These are phyloP conservation scores for Pterois miles DNA, from an alignment of 2,797 vertebrate species.

Conservation along the genomic window DNA sequence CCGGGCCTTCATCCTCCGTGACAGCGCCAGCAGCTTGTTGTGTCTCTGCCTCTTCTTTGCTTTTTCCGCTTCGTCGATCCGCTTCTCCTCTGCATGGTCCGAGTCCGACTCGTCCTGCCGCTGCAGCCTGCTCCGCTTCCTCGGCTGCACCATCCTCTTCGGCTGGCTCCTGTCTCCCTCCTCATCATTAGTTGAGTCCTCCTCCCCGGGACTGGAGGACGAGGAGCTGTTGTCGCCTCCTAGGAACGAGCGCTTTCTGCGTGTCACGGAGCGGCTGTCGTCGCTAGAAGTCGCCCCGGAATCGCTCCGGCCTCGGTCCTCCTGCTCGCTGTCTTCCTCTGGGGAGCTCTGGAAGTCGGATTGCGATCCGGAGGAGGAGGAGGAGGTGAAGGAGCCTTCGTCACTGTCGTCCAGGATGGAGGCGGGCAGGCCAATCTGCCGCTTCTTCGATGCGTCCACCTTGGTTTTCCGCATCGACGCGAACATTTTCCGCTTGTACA, in stretches of 20 bases:
- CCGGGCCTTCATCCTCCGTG: slow-evolving; percentile 77
- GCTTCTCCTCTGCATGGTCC: slow-evolving; percentile 64
- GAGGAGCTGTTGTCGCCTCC: slow-evolving; percentile 70
- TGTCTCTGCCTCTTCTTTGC: slow-evolving; percentile 76
- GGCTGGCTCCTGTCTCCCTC: slow-evolving; percentile 25
- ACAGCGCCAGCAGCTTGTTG: slow-evolving; percentile 78
- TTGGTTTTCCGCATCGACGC: slow-evolving; percentile 81
- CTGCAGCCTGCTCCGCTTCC: slow-evolving; percentile 72
- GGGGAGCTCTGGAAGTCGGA: slow-evolving; percentile 71
- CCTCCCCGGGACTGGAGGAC: slow-evolving; percentile 55
- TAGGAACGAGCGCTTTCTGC: slow-evolving; percentile 77
- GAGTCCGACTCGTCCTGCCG: slow-evolving; percentile 76
- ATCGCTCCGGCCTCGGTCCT: slow-evolving; percentile 48
- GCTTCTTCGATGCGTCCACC: slow-evolving; percentile 70
- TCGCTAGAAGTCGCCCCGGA: slow-evolving; percentile 73
- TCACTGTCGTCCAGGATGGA: slow-evolving; percentile 81
- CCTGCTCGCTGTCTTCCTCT: slow-evolving; percentile 66
- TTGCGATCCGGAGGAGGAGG: slow-evolving; percentile 64
- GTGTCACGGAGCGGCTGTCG: slow-evolving; percentile 73
- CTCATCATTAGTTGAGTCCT: slow-evolving; percentile 18
- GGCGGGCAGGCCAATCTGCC: slow-evolving; percentile 76
- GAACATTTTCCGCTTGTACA: slow-evolving; percentile 82
- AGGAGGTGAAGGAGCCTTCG: slow-evolving; percentile 79
- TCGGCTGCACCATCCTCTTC: slow-evolving; percentile 59
- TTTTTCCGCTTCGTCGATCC: slow-evolving; percentile 70